phyloP scores from a whole-genome alignment of 92 coral and sea anemone species.

The Zoanthus sansibaricus region DNA sequence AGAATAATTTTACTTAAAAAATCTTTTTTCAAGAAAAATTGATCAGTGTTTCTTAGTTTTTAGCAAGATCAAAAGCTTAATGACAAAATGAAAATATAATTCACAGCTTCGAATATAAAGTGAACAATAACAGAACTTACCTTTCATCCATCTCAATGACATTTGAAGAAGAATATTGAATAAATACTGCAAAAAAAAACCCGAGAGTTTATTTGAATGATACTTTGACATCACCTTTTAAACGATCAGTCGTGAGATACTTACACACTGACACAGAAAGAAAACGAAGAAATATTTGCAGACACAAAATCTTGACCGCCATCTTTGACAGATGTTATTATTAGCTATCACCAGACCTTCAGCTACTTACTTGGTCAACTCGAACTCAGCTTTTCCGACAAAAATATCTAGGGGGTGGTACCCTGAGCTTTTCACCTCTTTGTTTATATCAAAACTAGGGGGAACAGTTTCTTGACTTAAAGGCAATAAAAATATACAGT shows the following conservation, averaged over 20 bases:
- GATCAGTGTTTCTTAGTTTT: neutral
- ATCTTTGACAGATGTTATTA: conserved; percentile 45
- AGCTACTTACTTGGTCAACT: neutral
- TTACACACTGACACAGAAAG: conserved; percentile 19
- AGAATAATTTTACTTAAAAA: too few relatives aligned
- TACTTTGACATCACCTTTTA: too few relatives aligned
- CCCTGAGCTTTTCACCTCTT: too few relatives aligned
- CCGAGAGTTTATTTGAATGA: neutral
- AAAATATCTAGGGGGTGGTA: too few relatives aligned
- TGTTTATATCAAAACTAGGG: too few relatives aligned
- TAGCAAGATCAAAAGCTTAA: neutral
- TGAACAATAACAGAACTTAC: neutral
- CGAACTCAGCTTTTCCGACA: neutral
- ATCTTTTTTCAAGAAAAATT: too few relatives aligned
- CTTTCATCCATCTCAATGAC: conserved; percentile 48
- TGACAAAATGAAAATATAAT: too few relatives aligned
- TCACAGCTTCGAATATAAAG: neutral
- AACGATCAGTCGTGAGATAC: neutral
- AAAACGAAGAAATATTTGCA: neutral
- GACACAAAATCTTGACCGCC: conserved; percentile 22
- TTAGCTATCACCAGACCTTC: neutral
- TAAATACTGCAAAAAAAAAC: conserved; percentile 12
- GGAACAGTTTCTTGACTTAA: too few relatives aligned
- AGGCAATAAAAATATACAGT: too few relatives aligned
- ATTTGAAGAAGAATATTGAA: conserved; percentile 26